These are phyloP conservation scores for Balaenoptera acutorostrata DNA, from an alignment of 2,113 vertebrate species.

Conservation along the genomic window DNA sequence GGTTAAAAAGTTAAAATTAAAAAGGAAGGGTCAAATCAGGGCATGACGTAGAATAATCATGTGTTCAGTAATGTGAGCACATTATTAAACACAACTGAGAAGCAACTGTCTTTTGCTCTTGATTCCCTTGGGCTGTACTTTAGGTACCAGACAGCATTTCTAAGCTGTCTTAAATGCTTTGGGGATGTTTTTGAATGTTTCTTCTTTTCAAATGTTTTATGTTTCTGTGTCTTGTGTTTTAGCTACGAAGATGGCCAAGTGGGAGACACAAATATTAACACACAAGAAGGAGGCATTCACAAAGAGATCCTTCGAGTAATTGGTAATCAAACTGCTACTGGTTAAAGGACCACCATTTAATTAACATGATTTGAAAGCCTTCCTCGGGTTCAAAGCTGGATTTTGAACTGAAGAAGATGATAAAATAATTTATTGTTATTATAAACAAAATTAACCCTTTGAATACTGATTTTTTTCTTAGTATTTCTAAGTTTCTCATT, in stretches of 20 bases:
- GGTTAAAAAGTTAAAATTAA: background rate
- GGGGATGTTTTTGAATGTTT: background rate
- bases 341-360: conserved; percentile 81
- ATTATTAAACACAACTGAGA: background rate
- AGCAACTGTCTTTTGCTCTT: background rate
- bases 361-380: conserved; percentile 76
- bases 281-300: conserved; percentile 89
- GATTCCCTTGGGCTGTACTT: background rate
- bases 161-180: background rate
- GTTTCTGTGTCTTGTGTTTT: conserved; percentile 72
- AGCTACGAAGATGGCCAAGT: conserved; percentile 94
- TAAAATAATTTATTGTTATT: conserved; percentile 82
- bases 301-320: conserved; percentile 93
- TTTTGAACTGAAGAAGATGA: conserved; percentile 87
- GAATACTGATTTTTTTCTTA: conserved; percentile 85
- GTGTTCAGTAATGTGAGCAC: background rate
- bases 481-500: conserved; percentile 82
- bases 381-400: conserved; percentile 89
- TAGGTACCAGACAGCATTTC: background rate
- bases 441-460: conserved; percentile 83
- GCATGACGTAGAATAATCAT: rapidly evolving
- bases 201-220: background rate
- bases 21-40: background rate
- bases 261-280: conserved; percentile 91
- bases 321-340: conserved; percentile 93